These are phyloP conservation scores for Lonchura striata DNA, from an alignment of 2,113 vertebrate genomes.

Conservation along the genomic window DNA sequence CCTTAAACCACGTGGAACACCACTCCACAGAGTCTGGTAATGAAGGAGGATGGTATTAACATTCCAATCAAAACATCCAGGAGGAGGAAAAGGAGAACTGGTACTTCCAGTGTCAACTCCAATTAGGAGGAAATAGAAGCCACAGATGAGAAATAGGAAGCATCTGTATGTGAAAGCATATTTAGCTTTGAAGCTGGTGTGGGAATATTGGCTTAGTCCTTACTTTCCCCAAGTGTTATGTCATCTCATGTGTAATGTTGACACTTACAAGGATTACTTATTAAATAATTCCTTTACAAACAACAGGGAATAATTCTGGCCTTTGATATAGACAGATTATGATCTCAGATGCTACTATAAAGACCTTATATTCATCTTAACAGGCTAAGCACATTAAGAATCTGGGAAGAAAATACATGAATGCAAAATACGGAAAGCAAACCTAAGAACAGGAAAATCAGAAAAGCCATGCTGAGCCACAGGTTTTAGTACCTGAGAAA, in stretches of 20 bases:
- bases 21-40: background rate
- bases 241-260: constrained; percentile 65
- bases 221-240: constrained; percentile 67
- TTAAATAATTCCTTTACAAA: constrained; percentile 75
- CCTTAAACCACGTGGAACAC: background rate
- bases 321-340: constrained; percentile 70
- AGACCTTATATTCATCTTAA: constrained; percentile 34
- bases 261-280: constrained; percentile 67
- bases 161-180: constrained; percentile 51
- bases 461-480: constrained; percentile 15
- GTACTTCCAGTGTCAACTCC: constrained; percentile 62
- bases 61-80: constrained; percentile 70
- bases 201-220: constrained; percentile 68
- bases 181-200: constrained; percentile 67
- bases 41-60: constrained; percentile 35
- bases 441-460: constrained; percentile 21
- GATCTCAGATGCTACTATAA: constrained; percentile 59
- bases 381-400: constrained; percentile 42
- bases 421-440: constrained; percentile 49
- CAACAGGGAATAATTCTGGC: constrained; percentile 66
- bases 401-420: background rate
- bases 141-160: constrained; percentile 64
- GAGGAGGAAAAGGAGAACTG: constrained; percentile 53
- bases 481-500: constrained; percentile 26
- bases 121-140: constrained; percentile 60